phyloP scores from a whole-genome alignment of 2,797 vertebrate genomes.

The Sparus aurata region DNA sequence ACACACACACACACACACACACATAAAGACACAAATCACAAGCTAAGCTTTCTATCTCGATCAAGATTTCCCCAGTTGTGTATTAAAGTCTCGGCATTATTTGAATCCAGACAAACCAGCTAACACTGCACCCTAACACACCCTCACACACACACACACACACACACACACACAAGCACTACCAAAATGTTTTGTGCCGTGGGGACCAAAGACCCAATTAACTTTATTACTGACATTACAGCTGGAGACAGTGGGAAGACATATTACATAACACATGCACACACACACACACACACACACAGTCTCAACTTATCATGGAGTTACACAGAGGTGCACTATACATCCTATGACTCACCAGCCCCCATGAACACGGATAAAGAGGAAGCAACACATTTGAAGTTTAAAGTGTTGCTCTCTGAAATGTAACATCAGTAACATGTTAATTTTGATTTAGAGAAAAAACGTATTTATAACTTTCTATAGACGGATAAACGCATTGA shows the following conservation, averaged over 20 bases:
- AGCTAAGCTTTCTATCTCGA: slow-evolving; percentile 46
- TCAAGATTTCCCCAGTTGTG: slow-evolving; percentile 65
- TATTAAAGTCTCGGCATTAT: slow-evolving; percentile 57
- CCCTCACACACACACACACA: slow-evolving; percentile 14
- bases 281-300: neutral
- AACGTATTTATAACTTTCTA: no score
- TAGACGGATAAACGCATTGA: no score
- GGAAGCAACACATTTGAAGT: neutral
- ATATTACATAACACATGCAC: slow-evolving; percentile 38
- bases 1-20: no score
- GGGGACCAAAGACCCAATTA: slow-evolving; percentile 60
- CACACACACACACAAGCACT: slow-evolving; percentile 6
- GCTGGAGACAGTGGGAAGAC: slow-evolving; percentile 49
- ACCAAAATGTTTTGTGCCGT: slow-evolving; percentile 30
- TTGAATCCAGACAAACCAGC: slow-evolving; percentile 49
- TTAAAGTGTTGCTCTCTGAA: neutral
- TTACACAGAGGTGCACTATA: slow-evolving; percentile 4
- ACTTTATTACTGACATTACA: slow-evolving; percentile 66
- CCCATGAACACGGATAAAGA: neutral
- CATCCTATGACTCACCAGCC: neutral
- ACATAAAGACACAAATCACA: slow-evolving; percentile 47
- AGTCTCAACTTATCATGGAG: neutral
- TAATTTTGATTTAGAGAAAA: no score
- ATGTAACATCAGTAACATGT: no score
- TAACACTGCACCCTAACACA: neutral